These are phyloP conservation scores for Babyrousa celebensis DNA, from an alignment of 2,797 vertebrate genomes.

Conservation along the genomic window DNA sequence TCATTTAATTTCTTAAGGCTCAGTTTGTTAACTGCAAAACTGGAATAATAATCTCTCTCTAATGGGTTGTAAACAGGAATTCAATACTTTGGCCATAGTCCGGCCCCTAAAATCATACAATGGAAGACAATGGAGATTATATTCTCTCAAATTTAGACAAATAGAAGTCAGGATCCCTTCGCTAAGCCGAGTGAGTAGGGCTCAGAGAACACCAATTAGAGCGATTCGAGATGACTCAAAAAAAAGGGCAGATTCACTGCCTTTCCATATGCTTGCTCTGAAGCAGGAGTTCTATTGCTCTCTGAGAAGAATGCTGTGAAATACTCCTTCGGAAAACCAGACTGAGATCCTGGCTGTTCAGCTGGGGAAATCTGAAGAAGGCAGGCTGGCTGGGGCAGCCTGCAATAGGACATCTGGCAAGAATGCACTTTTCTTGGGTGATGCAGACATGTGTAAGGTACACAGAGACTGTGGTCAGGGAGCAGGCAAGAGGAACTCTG, in stretches of 20 bases:
- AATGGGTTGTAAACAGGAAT: background rate
- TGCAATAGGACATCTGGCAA: too few species aligned
- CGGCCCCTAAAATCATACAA: background rate
- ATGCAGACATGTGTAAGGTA: rapidly evolving
- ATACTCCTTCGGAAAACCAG: background rate
- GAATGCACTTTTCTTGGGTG: background rate
- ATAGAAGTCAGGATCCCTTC: background rate
- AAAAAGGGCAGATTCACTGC: background rate
- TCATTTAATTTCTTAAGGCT: background rate
- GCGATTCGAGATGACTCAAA: background rate
- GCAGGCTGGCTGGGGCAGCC: background rate
- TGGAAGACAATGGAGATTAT: background rate
- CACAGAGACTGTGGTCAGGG: background rate
- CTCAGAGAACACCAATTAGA: background rate
- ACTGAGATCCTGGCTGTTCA: background rate
- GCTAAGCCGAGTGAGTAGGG: background rate
- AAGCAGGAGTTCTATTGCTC: background rate
- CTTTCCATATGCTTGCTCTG: background rate
- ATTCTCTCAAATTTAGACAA: background rate
- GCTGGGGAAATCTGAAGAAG: background rate
- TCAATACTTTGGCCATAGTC: background rate
- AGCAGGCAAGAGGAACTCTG: background rate
- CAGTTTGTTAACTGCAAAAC: background rate
- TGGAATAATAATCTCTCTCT: background rate
- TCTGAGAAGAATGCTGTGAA: background rate